Conservation (phyloP, 2,888 invertebrate genomes). For the Lamellibrachia columna region DNA sequence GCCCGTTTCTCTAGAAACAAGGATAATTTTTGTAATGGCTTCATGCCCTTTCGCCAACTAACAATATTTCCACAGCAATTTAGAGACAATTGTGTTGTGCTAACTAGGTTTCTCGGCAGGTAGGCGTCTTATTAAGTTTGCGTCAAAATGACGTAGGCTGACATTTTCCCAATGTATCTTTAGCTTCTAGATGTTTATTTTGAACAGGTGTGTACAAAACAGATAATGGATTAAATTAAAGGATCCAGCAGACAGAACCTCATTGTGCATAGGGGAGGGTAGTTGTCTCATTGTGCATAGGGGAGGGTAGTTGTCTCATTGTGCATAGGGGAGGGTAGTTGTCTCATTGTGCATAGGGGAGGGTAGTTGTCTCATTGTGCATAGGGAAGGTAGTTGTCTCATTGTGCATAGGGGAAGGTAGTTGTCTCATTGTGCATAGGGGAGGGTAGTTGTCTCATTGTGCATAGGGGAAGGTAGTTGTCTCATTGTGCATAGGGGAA, state of each 20-base stretch:
- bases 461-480: no score
- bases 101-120: not conserved
- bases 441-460: no score
- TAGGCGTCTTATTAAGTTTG: not conserved
- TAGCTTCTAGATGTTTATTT: not conserved
- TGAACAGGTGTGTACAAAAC: not conserved
- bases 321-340: no score
- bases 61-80: not conserved
- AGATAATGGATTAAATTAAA: not conserved
- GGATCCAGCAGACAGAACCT: not conserved
- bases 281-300: no score
- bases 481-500: no score
- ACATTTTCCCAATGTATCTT: not conserved
- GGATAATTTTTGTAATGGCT: not conserved
- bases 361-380: no score
- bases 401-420: no score
- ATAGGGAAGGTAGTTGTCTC: not conserved
- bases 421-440: no score
- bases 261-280: not conserved
- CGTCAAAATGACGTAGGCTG: not conserved
- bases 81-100: slow-evolving; percentile 1
- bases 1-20: not conserved
- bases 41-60: not conserved
- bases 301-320: no score
- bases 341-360: no score